These are phyloP conservation scores for Lycocerus yunnanus DNA, from an alignment of 2,888 invertebrate species.

Conservation along the genomic window DNA sequence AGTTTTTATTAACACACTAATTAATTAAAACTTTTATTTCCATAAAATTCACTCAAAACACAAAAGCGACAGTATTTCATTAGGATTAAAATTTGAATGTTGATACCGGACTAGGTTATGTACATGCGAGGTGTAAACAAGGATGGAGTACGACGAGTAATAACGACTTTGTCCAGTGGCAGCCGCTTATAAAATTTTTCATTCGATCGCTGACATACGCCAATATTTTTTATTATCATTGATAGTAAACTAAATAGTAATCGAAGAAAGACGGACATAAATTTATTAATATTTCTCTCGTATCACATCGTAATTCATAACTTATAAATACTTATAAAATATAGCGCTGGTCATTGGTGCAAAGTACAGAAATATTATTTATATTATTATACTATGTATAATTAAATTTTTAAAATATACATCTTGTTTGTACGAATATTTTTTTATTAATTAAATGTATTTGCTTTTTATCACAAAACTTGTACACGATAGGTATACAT, in stretches of 20 bases:
- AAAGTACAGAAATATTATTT: background rate
- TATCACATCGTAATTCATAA: background rate
- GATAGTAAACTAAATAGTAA: background rate
- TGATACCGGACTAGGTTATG: background rate
- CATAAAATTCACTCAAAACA: background rate
- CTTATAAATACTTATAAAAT: background rate
- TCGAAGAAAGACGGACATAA: background rate
- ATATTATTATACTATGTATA: background rate
- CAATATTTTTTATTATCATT: background rate
- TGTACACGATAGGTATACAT: no score
- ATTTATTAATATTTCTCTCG: background rate
- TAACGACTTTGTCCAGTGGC: background rate
- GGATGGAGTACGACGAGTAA: background rate
- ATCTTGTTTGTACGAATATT: background rate
- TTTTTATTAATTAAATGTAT: background rate
- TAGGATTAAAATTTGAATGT: background rate
- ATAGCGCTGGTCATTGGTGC: background rate
- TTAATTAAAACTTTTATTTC: background rate
- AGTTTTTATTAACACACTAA: background rate
- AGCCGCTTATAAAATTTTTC: background rate
- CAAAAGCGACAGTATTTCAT: background rate
- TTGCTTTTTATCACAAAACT: background rate
- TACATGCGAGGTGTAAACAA: constrained; percentile 11
- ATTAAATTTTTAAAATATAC: background rate
- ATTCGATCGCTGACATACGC: background rate